A percentile compares a stretch with the other conserved stretches of the same genome.
phyloP scores from a whole-genome alignment of 2,797 vertebrate species.

The Psittacula derbiana region DNA sequence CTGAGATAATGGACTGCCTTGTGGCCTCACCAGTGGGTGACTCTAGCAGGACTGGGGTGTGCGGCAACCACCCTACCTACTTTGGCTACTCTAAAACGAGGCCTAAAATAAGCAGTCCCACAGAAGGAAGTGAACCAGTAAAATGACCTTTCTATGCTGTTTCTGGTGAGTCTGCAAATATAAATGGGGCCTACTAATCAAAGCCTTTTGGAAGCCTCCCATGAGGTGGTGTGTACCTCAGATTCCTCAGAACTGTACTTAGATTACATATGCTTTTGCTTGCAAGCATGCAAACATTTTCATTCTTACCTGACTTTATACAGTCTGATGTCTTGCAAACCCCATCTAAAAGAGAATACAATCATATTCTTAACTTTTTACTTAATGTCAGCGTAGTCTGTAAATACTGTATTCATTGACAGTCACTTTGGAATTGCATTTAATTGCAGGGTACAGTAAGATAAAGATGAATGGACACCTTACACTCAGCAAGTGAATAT shows the following conservation, averaged over 20 bases:
- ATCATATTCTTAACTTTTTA: neutral
- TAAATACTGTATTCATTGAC: neutral
- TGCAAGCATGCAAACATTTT: neutral
- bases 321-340: slow-evolving; percentile 92
- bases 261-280: neutral
- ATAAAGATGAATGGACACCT: neutral
- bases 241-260: neutral
- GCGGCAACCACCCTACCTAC: neutral
- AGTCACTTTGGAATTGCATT: neutral
- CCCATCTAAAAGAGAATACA: slow-evolving; percentile 79
- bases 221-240: neutral
- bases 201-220: neutral
- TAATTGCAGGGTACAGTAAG: neutral
- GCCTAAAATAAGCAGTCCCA: neutral
- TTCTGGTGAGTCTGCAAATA: neutral
- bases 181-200: rapidly evolving
- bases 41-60: neutral
- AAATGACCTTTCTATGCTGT: neutral
- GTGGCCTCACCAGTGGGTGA: neutral
- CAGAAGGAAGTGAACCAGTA: rapidly evolving
- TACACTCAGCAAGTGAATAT: neutral
- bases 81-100: neutral
- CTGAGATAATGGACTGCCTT: neutral
- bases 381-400: neutral
- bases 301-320: slow-evolving; percentile 89